These are phyloP conservation scores for Aleadryas rufinucha DNA, from an alignment of 2,113 vertebrate genomes.

Conservation along the genomic window DNA sequence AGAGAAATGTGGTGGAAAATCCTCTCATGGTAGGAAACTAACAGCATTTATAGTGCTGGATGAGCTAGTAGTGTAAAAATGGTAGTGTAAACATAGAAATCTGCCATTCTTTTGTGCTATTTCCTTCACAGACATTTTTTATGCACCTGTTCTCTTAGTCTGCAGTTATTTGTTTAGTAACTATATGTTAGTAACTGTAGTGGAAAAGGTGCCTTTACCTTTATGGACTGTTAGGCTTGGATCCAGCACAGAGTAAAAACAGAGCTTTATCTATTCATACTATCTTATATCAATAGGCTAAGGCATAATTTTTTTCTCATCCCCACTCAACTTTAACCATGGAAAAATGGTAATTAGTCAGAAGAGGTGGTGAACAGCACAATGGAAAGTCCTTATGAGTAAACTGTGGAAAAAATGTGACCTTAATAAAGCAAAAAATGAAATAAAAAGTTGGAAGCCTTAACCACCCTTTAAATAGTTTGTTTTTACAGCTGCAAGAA, in stretches of 20 bases:
- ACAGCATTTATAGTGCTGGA: neutral
- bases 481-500: neutral
- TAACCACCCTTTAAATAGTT: neutral
- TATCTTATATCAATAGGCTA: neutral
- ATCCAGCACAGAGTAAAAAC: neutral
- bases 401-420: neutral
- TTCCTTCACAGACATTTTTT: neutral
- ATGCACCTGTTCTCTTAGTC: neutral
- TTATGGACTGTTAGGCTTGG: neutral
- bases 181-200: neutral
- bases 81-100: neutral
- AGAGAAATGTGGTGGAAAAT: neutral
- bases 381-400: neutral
- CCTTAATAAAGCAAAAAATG: neutral
- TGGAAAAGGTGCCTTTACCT: neutral
- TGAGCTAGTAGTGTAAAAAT: neutral
- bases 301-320: neutral
- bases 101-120: neutral
- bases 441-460: neutral
- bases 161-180: neutral
- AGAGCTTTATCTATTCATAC: neutral
- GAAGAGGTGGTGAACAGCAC: neutral
- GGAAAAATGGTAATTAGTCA: neutral
- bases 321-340: neutral
- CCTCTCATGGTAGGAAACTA: neutral